A percentile compares a stretch with the other conserved stretches of the same genome.
Conservation (phyloP, 2,113 vertebrate genomes). For the Brachyhypopomus occidentalis region DNA sequence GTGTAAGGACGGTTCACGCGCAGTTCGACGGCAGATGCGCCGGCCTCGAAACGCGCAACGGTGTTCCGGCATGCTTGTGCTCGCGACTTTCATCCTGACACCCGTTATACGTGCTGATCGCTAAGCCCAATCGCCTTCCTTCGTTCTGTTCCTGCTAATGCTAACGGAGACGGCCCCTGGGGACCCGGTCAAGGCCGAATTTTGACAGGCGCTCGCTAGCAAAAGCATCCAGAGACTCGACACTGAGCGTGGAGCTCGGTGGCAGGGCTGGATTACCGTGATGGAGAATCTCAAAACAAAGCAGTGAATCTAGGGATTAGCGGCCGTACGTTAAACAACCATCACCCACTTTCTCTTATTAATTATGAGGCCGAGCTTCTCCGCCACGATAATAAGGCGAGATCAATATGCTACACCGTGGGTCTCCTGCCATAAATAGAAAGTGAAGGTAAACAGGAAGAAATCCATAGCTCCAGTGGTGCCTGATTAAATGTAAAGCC, state of each 20-base stretch:
- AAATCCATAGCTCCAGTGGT: conserved; percentile 29
- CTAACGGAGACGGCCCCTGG: not conserved
- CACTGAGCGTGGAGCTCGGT: not conserved
- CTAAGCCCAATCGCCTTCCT: not conserved
- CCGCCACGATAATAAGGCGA: conserved; percentile 34
- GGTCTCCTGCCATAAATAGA: conserved; percentile 51
- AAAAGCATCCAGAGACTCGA: not conserved
- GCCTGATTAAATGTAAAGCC: conserved; percentile 37
- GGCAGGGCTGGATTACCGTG: conserved; percentile 32
- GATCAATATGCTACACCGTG: conserved; percentile 49
- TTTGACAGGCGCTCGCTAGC: conserved; percentile 11
- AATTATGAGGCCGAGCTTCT: conserved; percentile 45
- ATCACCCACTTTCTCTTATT: conserved; percentile 38
- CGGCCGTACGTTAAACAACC: conserved; percentile 37
- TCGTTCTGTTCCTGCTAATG: not conserved
- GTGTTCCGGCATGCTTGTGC: not conserved
- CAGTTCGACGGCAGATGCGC: no score
- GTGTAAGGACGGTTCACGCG: no score
- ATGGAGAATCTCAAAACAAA: conserved; percentile 41
- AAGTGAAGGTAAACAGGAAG: conserved; percentile 46
- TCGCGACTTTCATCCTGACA: not conserved
- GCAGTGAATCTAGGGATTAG: conserved; percentile 45
- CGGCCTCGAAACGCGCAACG: no score
- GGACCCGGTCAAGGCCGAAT: not conserved
- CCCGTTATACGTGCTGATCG: not conserved